Base-by-base conservation (phyloP, 2,888 invertebrate species). In the Leptura quadrifasciata region DNA sequence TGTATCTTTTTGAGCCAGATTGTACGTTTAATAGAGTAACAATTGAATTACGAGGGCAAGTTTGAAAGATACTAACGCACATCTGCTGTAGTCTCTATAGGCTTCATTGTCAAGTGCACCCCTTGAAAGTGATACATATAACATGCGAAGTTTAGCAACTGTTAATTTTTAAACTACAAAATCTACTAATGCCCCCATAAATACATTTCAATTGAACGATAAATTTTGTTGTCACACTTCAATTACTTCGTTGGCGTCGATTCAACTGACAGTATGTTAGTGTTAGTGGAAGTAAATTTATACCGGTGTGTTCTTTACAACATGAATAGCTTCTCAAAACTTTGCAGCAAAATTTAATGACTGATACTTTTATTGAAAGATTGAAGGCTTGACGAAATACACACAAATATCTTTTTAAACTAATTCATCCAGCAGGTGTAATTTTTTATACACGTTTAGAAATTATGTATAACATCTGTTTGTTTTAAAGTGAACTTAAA, bases 101-200 rank as follows among this genome's bases (percentile, higher is more conserved):
- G 54, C 71, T 77, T 80, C 76, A 83, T 83, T 84, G 84, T 84
- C 82, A 84, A 84, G 85, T 84, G 83, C 81, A 73, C 80, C 83
- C 83, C 81, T 84, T 81, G 82, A 81, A 81, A 84, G 20, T 60
- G 84, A 85, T 84, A 80, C 79, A 76, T 78, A 80, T 72, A 69
- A 72, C 57, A 31, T 31, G 27, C 8, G 81, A 82, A 83, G 75
- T 80, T 75, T 64, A 76, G 79, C 85, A 84, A 84, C 82, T 85
- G 85, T 82, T 82, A 77, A 78, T 76, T 78, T 78, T 74, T 72
- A 69, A 61, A 70, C 55, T 65, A 65, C 67, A 72, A 68, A 74
- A 72, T 61, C 47, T 39, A 27, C 63, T 77, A 72, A 77, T 77
- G 72, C 74, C 67, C 74, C 57, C 61, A 72, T 75, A 77, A 77